Conservation (phyloP, 2,113 vertebrate genomes). For the Marmota flaviventris region DNA sequence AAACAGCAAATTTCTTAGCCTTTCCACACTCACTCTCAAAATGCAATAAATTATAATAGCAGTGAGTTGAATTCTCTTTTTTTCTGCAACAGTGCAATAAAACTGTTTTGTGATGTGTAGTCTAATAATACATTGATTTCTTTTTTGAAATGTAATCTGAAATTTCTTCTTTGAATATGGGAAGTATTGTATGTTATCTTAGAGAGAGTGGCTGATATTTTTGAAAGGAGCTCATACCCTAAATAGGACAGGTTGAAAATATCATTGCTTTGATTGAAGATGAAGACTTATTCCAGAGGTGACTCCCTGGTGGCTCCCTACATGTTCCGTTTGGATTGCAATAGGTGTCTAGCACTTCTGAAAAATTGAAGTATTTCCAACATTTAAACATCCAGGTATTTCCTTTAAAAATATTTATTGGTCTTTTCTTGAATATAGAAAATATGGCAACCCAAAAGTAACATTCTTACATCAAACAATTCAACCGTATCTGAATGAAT, state of each 20-base stretch:
- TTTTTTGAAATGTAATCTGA: constrained; percentile 42
- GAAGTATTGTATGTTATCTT: constrained; percentile 55
- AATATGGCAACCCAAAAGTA: background rate
- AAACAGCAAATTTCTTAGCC: constrained; percentile 33
- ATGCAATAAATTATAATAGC: constrained; percentile 28
- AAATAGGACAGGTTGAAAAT: constrained; percentile 39
- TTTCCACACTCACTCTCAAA: background rate
- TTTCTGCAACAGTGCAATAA: constrained; percentile 17
- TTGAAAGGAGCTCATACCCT: background rate
- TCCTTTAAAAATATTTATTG: background rate
- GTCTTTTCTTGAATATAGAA: background rate
- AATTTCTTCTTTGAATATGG: constrained; percentile 60
- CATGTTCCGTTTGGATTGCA: background rate
- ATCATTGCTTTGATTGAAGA: background rate
- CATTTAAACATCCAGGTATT: constrained; percentile 15
- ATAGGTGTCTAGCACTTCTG: background rate
- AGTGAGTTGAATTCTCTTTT: background rate
- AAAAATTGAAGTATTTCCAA: constrained; percentile 2
- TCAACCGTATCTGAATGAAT: background rate
- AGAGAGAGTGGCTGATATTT: constrained; percentile 23
- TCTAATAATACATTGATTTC: constrained; percentile 41
- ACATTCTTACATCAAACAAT: background rate
- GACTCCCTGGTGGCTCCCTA: background rate
- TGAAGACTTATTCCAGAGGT: background rate
- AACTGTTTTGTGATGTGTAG: constrained; percentile 49